Percentiles rank a stretch among this genome's conserved stretches.
Evolutionary conservation across 2,888 invertebrate species (phyloP).

Genomic region (Latheticus oryzae): DNA sequence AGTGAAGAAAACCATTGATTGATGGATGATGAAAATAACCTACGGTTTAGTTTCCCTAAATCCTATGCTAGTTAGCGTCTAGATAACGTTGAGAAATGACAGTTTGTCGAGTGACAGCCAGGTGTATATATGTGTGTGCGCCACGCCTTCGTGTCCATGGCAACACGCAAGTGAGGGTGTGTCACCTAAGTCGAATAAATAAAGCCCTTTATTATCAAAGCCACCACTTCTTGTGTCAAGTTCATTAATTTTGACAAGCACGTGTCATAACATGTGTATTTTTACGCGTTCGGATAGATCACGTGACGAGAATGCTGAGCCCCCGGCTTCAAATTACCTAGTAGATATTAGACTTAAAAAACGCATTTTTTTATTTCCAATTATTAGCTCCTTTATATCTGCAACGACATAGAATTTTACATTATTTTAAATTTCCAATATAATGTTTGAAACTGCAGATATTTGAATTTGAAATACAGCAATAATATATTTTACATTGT

Average conservation of each 20-base stretch:
- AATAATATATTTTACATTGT: no score
- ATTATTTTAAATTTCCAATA: no score
- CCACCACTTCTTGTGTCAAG: slow-evolving; percentile 58
- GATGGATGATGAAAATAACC: slow-evolving; percentile 37
- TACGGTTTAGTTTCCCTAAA: slow-evolving; percentile 31
- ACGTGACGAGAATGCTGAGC: slow-evolving; percentile 30
- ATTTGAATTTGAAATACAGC: no score
- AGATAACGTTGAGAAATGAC: slow-evolving; percentile 54
- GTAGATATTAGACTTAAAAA: no score
- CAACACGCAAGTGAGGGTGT: slow-evolving; percentile 61
- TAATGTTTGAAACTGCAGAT: no score
- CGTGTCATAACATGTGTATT: slow-evolving; percentile 62
- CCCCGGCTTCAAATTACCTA: no score
- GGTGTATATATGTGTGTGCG: slow-evolving; percentile 52
- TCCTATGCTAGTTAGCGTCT: slow-evolving; percentile 39
- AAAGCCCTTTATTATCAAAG: slow-evolving; percentile 59
- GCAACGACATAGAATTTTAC: no score
- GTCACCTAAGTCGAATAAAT: slow-evolving; percentile 57
- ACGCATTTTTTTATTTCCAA: no score
- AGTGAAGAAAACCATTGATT: slow-evolving; percentile 16
- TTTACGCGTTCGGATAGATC: slow-evolving; percentile 23
- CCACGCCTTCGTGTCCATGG: slow-evolving; percentile 62
- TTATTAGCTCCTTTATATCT: no score
- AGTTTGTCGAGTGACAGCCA: slow-evolving; percentile 59
- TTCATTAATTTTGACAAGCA: slow-evolving; percentile 63